Evolutionary conservation across 2,888 invertebrate species (phyloP), one percentile per base, ranked within the genome.

Genomic region (Actias luna): DNA sequence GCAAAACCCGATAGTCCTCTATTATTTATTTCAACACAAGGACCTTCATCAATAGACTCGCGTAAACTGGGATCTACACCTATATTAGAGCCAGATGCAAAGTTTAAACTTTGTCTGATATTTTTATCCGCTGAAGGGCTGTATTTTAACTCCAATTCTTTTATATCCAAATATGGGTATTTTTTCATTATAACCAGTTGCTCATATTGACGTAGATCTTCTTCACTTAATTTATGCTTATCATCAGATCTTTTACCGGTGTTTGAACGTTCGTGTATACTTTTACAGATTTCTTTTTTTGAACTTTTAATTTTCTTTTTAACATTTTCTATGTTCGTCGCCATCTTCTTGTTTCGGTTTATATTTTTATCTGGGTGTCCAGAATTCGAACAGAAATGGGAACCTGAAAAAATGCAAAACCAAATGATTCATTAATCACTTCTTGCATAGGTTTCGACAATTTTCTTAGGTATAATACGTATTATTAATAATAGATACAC

Each of bases 141-240:
- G 62, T 78, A 85, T 69, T 84, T 87, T 58, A 79, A 70, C 63
- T 89, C 87, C 16, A 89, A 72, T 60, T 90, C 88, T 52, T 88
- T 87, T 2, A 88, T 65, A 66, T 92, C 92, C 39, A 92, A 71
- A 69, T 85, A 92, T 0, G 92, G 92, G 72, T 91, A 86, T 67
- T 92, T 92, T 66, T 92, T 92, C 87, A 86, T 88, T 16, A 92
- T 87, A 12, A 92, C 91, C 33, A 90, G 68, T 69, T 87, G 84
- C 64, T 90, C 91, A 62, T 85, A 92, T 58, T 88, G 83, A 2
- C 83, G 80, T 0, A 89, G 67, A 61, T 88, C 85, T 61, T 83
- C 78, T n/a, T 85, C 84, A 42, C 68, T 85, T 10, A 84, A 65
- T 16, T 74, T 68, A 62, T 79, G 78, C 57, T 78, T 80, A n/a